phyloP scores from a whole-genome alignment of 2,797 vertebrate species.

The Xyrichtys novacula region DNA sequence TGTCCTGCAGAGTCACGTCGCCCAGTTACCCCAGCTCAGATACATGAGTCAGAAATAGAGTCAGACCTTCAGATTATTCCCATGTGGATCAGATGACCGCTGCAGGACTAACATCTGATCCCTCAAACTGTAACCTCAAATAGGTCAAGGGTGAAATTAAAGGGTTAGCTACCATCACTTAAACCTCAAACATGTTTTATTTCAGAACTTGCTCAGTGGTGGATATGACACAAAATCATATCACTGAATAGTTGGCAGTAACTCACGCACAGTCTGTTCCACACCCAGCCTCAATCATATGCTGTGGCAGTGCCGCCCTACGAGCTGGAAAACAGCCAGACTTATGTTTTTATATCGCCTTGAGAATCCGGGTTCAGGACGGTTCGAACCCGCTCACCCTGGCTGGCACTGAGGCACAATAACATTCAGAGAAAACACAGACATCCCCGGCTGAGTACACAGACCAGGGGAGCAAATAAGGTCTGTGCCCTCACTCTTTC shows the following conservation, averaged over 20 bases:
- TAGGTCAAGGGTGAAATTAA: background rate
- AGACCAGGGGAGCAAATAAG: background rate
- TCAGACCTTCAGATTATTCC: background rate
- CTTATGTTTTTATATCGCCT: background rate
- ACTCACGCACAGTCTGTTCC: background rate
- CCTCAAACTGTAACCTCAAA: background rate
- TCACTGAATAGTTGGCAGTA: background rate
- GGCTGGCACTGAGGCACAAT: background rate
- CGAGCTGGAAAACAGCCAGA: background rate
- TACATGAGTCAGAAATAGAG: background rate
- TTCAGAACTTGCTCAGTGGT: too few relatives aligned
- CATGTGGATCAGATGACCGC: background rate
- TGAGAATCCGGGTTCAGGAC: background rate
- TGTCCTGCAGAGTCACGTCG: background rate
- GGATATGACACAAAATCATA: too few relatives aligned
- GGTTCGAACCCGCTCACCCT: conserved; percentile 2
- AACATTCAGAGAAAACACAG: background rate
- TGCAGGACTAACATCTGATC: background rate
- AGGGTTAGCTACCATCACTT: background rate
- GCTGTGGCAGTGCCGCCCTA: background rate
- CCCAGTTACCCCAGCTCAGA: background rate
- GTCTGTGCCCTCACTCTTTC: background rate
- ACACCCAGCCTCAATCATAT: conserved; percentile 1
- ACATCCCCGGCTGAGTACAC: background rate
- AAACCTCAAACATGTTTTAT: too few relatives aligned